Conservation (phyloP, 2,797 vertebrate species). For the Eulemur mongoz region DNA sequence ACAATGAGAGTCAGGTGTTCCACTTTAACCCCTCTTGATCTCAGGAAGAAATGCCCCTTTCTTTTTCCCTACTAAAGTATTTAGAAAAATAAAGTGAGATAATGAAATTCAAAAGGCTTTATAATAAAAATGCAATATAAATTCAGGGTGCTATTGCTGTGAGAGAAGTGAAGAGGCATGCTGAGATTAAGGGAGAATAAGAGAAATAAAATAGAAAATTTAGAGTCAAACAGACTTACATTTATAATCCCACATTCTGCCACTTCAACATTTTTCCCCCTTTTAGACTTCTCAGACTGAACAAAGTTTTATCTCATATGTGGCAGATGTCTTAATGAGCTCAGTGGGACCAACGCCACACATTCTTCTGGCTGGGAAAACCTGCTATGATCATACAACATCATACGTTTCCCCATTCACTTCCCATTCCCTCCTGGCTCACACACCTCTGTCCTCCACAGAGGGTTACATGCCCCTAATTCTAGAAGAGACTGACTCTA, state of each 20-base stretch:
- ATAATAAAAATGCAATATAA: not conserved
- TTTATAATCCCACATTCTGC: not conserved
- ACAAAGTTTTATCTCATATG: not conserved
- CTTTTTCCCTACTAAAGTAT: not conserved
- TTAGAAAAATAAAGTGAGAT: not conserved
- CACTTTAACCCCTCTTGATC: constrained; percentile 10
- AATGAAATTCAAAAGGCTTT: constrained; percentile 1
- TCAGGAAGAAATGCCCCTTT: not conserved
- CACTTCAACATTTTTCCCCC: not conserved
- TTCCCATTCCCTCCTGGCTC: not conserved
- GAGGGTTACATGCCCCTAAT: not conserved
- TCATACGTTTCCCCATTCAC: not conserved
- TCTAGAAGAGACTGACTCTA: constrained; percentile 18
- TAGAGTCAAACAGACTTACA: not conserved
- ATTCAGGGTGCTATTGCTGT: not conserved
- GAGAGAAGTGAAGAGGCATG: not conserved
- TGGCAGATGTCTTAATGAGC: not conserved
- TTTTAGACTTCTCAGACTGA: not conserved
- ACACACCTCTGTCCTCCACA: not conserved
- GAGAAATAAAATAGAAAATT: not conserved
- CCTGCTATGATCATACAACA: not conserved
- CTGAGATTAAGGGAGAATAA: not conserved
- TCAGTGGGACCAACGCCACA: not conserved
- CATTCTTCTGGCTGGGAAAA: not conserved
- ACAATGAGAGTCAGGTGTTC: not conserved